Base-by-base conservation (phyloP, 2,888 invertebrate species). In the Papilio gigon region DNA sequence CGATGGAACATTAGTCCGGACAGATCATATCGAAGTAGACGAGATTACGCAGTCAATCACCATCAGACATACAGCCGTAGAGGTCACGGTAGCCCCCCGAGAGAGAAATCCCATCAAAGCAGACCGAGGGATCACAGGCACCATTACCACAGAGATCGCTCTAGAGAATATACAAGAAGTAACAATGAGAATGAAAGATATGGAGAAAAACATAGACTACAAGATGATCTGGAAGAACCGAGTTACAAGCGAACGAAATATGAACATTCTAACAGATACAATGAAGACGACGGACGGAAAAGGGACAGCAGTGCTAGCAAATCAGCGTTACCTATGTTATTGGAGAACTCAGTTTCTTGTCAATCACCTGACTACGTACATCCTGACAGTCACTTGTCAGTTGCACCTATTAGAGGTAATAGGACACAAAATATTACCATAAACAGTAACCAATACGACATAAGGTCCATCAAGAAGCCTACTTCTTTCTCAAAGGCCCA, bases 331-430 rank as follows among this genome's bases (percentile, higher is more conserved):
- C 66, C 71, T n/a, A 70, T 71, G 61, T 69, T 75, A 11, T 65
- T 73, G 62, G 76, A 79, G 62, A 61, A 71, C 47, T 66, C 74
- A 37, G 77, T 75, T 25, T 83, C 86, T 63, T 89, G 89, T 65
- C 87, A 86, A 74, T 90, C 90, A 6, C 90, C 90, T 60, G 90
- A 90, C 76, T 80, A 81, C 72, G 69, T 75, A 65, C 58, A 80
- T 63, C 20, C 67, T 47, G 76, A 77, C 20, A 65, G 59, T 63
- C 66, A 58, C 70, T n/a, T 30, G 14, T 40, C 37, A 61, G 61
- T 72, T 62, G 82, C 72, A 70, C 62, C 78, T 78, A 68, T 84
- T 22, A 87, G 72, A 85, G 89, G 90, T 89, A 80, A 75, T 30
- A 60, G 33, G 20, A 56, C 30, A 44, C 12, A 58, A n/a, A 56